Evolutionary conservation across 2,797 vertebrate species (phyloP).

Genomic region (Enteromius anoplus): DNA sequence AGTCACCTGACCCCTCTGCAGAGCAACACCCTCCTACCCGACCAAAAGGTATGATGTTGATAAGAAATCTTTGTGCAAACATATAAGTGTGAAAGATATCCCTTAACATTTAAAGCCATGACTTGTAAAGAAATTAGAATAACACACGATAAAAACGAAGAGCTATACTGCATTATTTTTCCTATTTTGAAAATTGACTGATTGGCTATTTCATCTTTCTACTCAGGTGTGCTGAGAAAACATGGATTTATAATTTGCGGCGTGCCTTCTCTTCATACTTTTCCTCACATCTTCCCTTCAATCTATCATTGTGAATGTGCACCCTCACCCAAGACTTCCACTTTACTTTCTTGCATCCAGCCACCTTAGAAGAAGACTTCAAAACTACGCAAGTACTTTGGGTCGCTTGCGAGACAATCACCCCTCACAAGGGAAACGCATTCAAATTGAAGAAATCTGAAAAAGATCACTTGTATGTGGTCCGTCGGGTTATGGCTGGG

Average conservation of each 20-base stretch:
- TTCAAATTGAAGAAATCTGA: conserved; percentile 29
- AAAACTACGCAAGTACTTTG: conserved; percentile 13
- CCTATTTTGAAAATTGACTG: neutral
- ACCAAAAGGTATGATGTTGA: conserved; percentile 76
- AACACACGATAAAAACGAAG: neutral
- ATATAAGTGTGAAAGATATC: neutral
- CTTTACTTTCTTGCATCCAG: conserved; percentile 30
- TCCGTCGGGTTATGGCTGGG: conserved; percentile 27
- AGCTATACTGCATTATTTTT: conserved; percentile 6
- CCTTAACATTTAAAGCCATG: neutral
- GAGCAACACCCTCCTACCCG: conserved; percentile 72
- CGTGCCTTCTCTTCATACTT: conserved; percentile 69
- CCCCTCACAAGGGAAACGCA: conserved; percentile 36
- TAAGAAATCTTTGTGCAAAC: neutral
- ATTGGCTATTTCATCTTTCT: conserved; percentile 28
- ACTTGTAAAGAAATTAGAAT: neutral
- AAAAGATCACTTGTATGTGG: conserved; percentile 5
- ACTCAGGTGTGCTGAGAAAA: conserved; percentile 78
- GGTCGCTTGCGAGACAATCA: conserved; percentile 35
- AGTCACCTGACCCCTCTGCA: conserved; percentile 74
- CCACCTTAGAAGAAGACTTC: conserved; percentile 35
- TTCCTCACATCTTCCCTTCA: conserved; percentile 44
- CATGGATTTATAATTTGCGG: conserved; percentile 56
- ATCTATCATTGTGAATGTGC: conserved; percentile 32
- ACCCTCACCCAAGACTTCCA: conserved; percentile 28